Evolutionary conservation across 2,113 vertebrate species (phyloP), one percentile per base, ranked within the genome.

Genomic region (Salvelinus alpinus): DNA sequence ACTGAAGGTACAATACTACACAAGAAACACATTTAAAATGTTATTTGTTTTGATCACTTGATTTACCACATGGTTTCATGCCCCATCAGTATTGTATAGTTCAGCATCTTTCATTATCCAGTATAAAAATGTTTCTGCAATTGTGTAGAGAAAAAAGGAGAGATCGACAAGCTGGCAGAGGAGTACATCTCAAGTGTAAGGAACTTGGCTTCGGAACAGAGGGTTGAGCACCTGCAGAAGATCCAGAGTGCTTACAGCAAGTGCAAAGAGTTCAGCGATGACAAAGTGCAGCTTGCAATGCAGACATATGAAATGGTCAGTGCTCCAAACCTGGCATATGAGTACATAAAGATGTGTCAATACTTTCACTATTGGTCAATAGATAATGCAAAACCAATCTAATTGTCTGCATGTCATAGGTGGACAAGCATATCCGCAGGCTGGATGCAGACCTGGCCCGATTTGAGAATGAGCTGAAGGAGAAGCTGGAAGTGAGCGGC

Each of bases 291-390:
- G 89, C 95, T 99, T 76, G 98, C 98, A 82, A 99, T 99, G 98
- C 97, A 99, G 93, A 99, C 98, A 0, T 99, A 99, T 0, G 98
- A 99, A 92, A 99, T 99, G 97, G 98, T 98, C 75, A 94, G 96
- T 71, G 31, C 7, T 47, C 3, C 22, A 47, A 54, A 54, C 51
- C 51, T 22, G 59, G 7, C n/a, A 11, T 38, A 20, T 62, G n/a
- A 22, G 18, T 62, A 18, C 51, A 18, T 54, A 54, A 54, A 54
- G 51, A 54, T 54, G 34, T 16, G 51, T 54, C 51, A 54, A 3
- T 68, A 6, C 38, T 38, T 13, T 20, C 20, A 24, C 25, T 70
- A 20, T 59, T 51, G 9, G 29, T 34, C 1, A 34, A 16, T 16
- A 1, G 4, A 44, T 54, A 16, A 13, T 25, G 27, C 14, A 3